Percentiles rank a stretch among this genome's conserved stretches.
These are phyloP conservation scores for Andrena cerasifolii DNA, from an alignment of 1,140 invertebrate species.

Conservation along the genomic window DNA sequence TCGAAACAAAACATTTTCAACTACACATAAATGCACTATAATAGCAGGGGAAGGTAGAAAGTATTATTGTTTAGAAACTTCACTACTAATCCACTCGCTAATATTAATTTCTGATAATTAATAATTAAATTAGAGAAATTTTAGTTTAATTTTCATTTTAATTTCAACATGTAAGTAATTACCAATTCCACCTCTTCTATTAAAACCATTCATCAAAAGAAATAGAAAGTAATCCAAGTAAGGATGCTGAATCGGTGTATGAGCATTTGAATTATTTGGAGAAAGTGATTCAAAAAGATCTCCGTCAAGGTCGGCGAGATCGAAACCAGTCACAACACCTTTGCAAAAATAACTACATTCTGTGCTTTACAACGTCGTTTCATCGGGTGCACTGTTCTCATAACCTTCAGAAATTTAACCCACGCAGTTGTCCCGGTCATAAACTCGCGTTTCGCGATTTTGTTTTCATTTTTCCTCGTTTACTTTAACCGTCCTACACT, in stretches of 20 bases:
- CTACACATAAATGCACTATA: no score
- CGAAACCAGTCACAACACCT: conserved; percentile 38
- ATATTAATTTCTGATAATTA: no score
- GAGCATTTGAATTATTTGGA: conserved; percentile 25
- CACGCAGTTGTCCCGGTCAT: conserved; percentile 42
- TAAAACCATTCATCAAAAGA: not conserved
- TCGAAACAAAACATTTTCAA: no score
- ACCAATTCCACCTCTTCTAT: no score
- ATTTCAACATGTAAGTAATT: no score
- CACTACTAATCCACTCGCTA: no score
- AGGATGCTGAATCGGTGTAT: not conserved
- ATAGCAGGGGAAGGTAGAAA: no score
- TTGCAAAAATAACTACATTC: conserved; percentile 59
- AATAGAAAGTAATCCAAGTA: not conserved
- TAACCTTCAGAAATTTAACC: conserved; percentile 58
- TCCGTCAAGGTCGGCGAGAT: conserved; percentile 51
- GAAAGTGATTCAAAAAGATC: conserved; percentile 39
- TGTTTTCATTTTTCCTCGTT: not conserved
- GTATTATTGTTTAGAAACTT: no score
- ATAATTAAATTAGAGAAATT: no score
- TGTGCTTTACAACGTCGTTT: conserved; percentile 46
- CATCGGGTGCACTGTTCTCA: conserved; percentile 58
- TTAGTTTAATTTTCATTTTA: not conserved
- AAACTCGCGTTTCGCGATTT: conserved; percentile 22
- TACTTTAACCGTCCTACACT: not conserved